Percentiles rank a stretch among this genome's conserved stretches.
phyloP scores from a whole-genome alignment of 2,888 invertebrate species.

The Sipha maydis region DNA sequence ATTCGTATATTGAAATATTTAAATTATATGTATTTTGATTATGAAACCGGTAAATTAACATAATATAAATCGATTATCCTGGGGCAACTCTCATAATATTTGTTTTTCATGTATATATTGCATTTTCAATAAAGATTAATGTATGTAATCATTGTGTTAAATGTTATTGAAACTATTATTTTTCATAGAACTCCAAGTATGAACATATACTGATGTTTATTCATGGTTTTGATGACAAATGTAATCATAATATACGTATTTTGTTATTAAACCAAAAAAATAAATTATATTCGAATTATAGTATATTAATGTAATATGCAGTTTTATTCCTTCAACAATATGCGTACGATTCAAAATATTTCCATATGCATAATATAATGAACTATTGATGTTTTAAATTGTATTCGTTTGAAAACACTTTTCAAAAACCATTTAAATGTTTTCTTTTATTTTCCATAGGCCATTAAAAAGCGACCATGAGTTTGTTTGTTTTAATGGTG shows the following conservation, averaged over 20 bases:
- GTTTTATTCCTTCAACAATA: not conserved
- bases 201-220: too few species aligned
- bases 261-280: not conserved
- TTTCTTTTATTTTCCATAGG: not conserved
- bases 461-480: not conserved
- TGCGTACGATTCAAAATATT: not conserved
- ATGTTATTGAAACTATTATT: too few species aligned
- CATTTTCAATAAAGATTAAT: too few species aligned
- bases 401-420: not conserved
- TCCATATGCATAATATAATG: not conserved
- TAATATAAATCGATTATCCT: not conserved
- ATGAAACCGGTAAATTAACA: not conserved
- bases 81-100: too few species aligned
- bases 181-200: too few species aligned
- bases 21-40: not conserved
- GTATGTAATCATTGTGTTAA: too few species aligned
- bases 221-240: not conserved
- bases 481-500: slow-evolving; percentile 8
- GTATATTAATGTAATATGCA: not conserved
- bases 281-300: not conserved
- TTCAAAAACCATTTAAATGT: not conserved
- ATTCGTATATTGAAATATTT: not conserved
- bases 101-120: not conserved
- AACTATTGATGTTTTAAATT: not conserved
- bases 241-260: not conserved